Conservation (phyloP, 1,140 invertebrate species). For the Ceratosolen solmsi region DNA sequence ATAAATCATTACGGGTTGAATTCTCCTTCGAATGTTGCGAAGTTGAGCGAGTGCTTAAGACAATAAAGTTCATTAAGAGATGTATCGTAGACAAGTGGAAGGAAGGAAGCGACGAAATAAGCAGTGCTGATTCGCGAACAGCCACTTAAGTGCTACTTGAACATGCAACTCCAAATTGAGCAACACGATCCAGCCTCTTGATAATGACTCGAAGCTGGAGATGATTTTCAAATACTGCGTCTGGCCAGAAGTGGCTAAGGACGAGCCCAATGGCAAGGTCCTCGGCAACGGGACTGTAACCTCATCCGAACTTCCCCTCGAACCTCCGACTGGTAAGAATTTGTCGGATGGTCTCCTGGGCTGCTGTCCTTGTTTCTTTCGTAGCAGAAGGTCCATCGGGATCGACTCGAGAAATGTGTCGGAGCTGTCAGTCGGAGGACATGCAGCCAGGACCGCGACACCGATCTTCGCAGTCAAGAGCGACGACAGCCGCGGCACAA, state of each 20-base stretch:
- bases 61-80: too few relatives aligned
- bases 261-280: slow-evolving; percentile 57
- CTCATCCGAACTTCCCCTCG: slow-evolving; percentile 37
- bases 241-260: slow-evolving; percentile 60
- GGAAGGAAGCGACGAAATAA: too few relatives aligned
- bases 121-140: too few relatives aligned
- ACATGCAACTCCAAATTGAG: too few relatives aligned
- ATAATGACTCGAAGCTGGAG: background rate
- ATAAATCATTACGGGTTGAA: too few relatives aligned
- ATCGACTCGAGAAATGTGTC: slow-evolving; percentile 53
- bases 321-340: slow-evolving; percentile 53
- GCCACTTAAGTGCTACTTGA: too few relatives aligned
- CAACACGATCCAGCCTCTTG: background rate
- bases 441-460: slow-evolving; percentile 59
- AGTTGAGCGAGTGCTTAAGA: too few relatives aligned
- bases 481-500: slow-evolving; percentile 58
- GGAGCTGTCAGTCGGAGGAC: slow-evolving; percentile 54
- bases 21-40: too few relatives aligned
- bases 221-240: slow-evolving; percentile 69
- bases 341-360: slow-evolving; percentile 62
- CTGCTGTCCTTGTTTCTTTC: slow-evolving; percentile 70
- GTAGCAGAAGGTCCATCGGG: slow-evolving; percentile 64
- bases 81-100: too few relatives aligned
- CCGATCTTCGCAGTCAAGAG: slow-evolving; percentile 66
- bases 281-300: slow-evolving; percentile 51